Base-by-base conservation (phyloP, 2,113 vertebrate species). In the Nothobranchius kuhntae region DNA sequence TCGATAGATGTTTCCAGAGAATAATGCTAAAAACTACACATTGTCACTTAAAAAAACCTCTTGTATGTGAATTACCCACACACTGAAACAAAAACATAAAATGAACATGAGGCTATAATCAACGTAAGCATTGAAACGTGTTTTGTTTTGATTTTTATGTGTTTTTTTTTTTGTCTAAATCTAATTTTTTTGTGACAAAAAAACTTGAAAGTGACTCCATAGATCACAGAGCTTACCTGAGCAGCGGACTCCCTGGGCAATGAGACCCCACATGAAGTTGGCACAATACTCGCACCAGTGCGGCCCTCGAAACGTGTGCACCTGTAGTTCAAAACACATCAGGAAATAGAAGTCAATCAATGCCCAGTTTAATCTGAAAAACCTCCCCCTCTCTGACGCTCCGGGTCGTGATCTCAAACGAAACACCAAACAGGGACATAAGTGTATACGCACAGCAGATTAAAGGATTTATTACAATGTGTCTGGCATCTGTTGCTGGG, bases 261-360 rank as follows among this genome's bases (percentile, higher is more conserved):
- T 99, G 81, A 99, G 96, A 51, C 97, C 96, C 98, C 98, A 99
- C 98, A 99, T 99, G 91, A 99, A 99, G 90, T 98, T 99, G 90
- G 98, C 98, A 73, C 98, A 99, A 89, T 97, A 98, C 85, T 99
- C 96, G 83, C 98, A 99, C 97, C 97, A 99, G 78, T 99, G 97
- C 0, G 98, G 98, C 75, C 97, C 97, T 87, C 96, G 91, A 81
- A 98, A 99, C 0, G 96, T 99, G 61, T 98, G 96, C 61, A 98
- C 96, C 97, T 99, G 90, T 2, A 56, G 81, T 77, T 9, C 67
- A 7, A 60, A 11, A 71, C 53, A 54, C 26, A 67, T 14, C 2
- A 6, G 2, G 17, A 46, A 48, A 36, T 53, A 13, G 7, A 65
- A 60, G 50, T 67, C 59, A 69, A 12, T 9, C n/a, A 15, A 51